phyloP scores from a whole-genome alignment of 2,113 vertebrate genomes.

The Percina caprodes region DNA sequence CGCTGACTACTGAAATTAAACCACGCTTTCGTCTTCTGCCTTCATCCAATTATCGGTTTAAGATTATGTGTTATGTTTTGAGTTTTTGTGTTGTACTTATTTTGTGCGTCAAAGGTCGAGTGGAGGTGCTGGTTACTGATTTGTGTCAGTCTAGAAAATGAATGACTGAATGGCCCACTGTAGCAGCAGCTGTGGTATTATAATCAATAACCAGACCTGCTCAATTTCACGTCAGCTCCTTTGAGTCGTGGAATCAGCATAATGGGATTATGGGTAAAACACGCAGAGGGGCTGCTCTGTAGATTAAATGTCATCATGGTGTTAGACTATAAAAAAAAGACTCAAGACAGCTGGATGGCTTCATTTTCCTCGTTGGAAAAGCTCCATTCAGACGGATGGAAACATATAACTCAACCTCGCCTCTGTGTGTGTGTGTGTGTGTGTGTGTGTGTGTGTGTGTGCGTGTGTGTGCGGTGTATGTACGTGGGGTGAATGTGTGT shows the following conservation, averaged over 20 bases:
- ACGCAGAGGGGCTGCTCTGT: conserved; percentile 11
- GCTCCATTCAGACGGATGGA: conserved; percentile 34
- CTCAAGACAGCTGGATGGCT: background rate
- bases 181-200: conserved; percentile 5
- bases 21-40: background rate
- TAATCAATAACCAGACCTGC: conserved; percentile 39
- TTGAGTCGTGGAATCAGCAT: background rate
- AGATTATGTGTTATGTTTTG: no score
- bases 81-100: background rate
- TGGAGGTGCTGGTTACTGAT: no score
- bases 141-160: background rate
- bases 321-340: conserved; percentile 22
- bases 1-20: background rate
- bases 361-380: conserved; percentile 46
- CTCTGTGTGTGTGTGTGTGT: conserved; percentile 23
- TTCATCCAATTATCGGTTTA: background rate
- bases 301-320: conserved; percentile 41
- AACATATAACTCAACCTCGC: conserved; percentile 20
- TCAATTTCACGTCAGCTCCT: background rate
- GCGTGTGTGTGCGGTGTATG: conserved; percentile 12
- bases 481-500: conserved; percentile 16
- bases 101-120: conserved; percentile 14
- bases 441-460: conserved; percentile 14
- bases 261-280: conserved; percentile 47
- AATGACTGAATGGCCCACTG: background rate